These are phyloP conservation scores for Sphaeridia pumilis DNA, from an alignment of 2,888 invertebrate species.

Conservation along the genomic window DNA sequence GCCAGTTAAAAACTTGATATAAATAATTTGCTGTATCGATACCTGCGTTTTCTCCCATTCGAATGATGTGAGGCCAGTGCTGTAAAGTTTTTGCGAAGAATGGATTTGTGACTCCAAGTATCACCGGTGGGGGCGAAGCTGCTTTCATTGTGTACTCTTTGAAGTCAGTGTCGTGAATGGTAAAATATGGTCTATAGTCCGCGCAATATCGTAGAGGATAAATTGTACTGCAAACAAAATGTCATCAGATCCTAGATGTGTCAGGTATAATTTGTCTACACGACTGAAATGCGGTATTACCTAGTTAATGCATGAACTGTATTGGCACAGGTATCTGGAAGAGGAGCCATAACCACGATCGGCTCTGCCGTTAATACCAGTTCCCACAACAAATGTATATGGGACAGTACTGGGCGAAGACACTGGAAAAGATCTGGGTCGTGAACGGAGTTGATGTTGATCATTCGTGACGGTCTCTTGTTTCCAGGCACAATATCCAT, in stretches of 20 bases:
- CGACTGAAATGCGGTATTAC: too few species aligned
- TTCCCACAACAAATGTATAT: slow-evolving; percentile 95
- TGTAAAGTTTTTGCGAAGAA: slow-evolving; percentile 98
- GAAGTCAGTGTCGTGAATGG: slow-evolving; percentile 98
- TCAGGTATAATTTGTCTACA: too few species aligned
- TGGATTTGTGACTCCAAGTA: slow-evolving; percentile 97
- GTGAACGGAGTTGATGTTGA: slow-evolving; percentile 53
- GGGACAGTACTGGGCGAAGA: slow-evolving; percentile 67
- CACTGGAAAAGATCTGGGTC: slow-evolving; percentile 73
- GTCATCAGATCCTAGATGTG: too few species aligned
- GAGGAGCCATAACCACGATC: slow-evolving; percentile 89
- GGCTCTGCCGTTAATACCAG: slow-evolving; percentile 86
- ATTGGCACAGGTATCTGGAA: slow-evolving; percentile 82
- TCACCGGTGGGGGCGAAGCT: slow-evolving; percentile 58
- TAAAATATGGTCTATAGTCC: slow-evolving; percentile 96
- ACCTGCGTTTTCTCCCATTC: slow-evolving; percentile 53
- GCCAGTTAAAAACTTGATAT: background rate
- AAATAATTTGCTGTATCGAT: too few species aligned
- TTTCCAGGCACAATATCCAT: slow-evolving; percentile 16
- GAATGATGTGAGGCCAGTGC: slow-evolving; percentile 97
- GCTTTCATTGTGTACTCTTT: slow-evolving; percentile 89
- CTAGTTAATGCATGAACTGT: slow-evolving; percentile 87
- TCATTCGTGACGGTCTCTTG: slow-evolving; percentile 38
- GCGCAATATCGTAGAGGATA: slow-evolving; percentile 83
- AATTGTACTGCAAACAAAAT: slow-evolving; percentile 56